Conservation (phyloP, 2,113 vertebrate species). For the Cisticola juncidis region DNA sequence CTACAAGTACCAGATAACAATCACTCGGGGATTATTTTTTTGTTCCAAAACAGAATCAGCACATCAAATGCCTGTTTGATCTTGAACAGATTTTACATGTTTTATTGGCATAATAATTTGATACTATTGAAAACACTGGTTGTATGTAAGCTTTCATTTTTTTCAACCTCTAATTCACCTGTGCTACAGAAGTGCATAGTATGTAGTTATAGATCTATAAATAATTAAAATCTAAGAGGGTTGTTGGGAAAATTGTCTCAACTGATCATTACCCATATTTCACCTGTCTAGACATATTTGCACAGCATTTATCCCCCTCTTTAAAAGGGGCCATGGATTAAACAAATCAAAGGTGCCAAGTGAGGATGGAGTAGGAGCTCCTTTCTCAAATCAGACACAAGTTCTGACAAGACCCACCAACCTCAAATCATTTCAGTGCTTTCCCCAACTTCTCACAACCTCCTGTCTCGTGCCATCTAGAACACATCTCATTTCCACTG, state of each 20-base stretch:
- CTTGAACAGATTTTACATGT: conserved; percentile 6
- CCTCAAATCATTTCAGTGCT: background rate
- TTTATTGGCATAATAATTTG: conserved; percentile 33
- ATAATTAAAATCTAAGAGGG: conserved; percentile 9
- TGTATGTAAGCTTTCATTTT: background rate
- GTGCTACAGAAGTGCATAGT: background rate
- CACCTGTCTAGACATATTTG: conserved; percentile 17
- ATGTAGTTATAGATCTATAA: background rate
- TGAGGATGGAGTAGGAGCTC: background rate
- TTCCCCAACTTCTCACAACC: background rate
- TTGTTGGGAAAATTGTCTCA: background rate
- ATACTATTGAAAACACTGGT: conserved; percentile 1
- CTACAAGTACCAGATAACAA: conserved; percentile 31
- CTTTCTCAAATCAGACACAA: background rate
- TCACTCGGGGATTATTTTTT: background rate
- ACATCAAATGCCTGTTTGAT: conserved; percentile 37
- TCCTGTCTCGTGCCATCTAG: background rate
- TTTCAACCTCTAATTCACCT: background rate
- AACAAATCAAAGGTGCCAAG: background rate
- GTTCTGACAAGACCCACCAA: background rate
- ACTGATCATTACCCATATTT: background rate
- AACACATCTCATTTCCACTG: background rate
- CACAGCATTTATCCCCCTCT: background rate
- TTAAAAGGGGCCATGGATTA: background rate
- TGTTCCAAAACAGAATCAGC: background rate